Conservation (phyloP, 2,797 vertebrate species). For the Tragopan temminckii region DNA sequence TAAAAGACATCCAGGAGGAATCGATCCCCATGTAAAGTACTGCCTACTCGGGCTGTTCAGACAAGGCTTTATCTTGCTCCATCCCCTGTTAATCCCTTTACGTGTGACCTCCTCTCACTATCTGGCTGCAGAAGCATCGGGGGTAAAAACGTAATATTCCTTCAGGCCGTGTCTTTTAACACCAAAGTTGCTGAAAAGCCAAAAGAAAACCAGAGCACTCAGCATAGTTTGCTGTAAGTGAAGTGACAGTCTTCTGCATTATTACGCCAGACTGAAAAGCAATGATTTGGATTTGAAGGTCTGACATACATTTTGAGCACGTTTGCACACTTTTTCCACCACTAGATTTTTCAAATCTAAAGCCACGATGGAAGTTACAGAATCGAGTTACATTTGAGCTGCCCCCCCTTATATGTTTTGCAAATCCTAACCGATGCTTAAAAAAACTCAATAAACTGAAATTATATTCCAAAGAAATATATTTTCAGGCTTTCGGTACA, state of each 20-base stretch:
- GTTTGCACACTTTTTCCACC: not conserved
- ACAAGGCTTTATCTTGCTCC: not conserved
- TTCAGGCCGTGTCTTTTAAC: not conserved
- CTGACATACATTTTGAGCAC: not conserved
- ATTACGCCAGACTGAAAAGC: not conserved
- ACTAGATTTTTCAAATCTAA: not conserved
- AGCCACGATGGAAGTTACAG: not conserved
- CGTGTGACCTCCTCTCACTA: not conserved
- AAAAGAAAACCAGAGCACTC: not conserved
- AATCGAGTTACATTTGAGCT: not conserved
- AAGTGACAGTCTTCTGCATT: not conserved
- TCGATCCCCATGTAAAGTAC: not conserved
- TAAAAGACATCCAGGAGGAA: not conserved
- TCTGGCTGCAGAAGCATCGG: not conserved
- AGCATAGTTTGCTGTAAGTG: not conserved
- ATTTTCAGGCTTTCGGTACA: not conserved
- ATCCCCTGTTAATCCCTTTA: not conserved
- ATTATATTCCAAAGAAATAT: not conserved
- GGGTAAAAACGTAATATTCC: not conserved
- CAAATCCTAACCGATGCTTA: not conserved
- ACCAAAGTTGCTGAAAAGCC: not conserved
- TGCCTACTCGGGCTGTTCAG: not conserved
- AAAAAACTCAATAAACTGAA: not conserved
- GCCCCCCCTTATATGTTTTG: not conserved
- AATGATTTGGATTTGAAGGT: not conserved